Evolutionary conservation across 2,888 invertebrate species (phyloP).

Genomic region (Siphlonurus alternatus): DNA sequence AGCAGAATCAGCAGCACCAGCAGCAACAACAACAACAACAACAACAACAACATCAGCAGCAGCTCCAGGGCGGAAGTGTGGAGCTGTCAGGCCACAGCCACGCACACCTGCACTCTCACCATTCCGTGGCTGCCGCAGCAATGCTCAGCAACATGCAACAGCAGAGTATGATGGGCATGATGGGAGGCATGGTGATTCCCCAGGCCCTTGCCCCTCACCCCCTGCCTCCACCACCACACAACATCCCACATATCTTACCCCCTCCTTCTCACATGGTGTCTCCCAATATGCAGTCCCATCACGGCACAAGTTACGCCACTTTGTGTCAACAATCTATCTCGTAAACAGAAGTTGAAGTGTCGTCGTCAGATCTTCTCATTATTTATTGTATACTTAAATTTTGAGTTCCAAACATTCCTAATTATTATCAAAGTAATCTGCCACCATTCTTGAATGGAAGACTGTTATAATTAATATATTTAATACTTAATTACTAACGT

Average conservation of each 20-base stretch:
- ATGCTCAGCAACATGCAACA: not conserved
- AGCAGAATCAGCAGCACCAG: not conserved
- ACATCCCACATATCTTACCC: not conserved
- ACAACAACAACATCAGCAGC: not conserved
- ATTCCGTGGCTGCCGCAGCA: not conserved
- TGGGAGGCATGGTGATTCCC: not conserved
- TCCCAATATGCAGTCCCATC: not conserved
- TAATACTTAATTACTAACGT: too few species aligned
- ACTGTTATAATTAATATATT: too few species aligned
- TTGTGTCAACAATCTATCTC: not conserved
- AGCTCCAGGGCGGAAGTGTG: not conserved
- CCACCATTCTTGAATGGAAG: too few species aligned
- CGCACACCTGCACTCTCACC: not conserved
- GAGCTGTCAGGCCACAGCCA: not conserved
- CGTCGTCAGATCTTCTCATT: not conserved
- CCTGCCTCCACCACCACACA: not conserved
- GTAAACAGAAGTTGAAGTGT: too few species aligned
- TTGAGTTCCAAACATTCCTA: too few species aligned
- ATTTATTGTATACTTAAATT: not conserved
- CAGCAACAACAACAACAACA: not conserved
- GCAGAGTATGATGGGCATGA: not conserved
- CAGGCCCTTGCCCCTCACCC: not conserved
- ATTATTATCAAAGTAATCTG: too few species aligned
- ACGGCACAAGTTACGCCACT: not conserved
- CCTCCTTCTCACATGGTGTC: not conserved